Percentiles rank a stretch among this genome's conserved stretches.
Conservation (phyloP, 2,888 invertebrate species). For the Chloroclystis v-ata region DNA sequence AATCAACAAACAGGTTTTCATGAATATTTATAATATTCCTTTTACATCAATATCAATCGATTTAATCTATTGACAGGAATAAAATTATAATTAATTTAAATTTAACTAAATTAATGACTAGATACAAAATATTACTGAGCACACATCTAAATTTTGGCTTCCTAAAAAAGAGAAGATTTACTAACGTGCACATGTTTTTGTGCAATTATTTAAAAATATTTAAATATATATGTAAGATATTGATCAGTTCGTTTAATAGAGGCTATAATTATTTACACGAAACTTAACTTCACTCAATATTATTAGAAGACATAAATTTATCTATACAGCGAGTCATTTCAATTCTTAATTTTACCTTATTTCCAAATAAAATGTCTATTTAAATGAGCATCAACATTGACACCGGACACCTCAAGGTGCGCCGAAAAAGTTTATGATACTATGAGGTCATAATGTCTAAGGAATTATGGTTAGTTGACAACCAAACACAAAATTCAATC, state of each 20-base stretch:
- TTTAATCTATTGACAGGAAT: constrained; percentile 14
- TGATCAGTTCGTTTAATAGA: too few relatives aligned
- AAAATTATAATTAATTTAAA: constrained; percentile 14
- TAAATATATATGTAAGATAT: too few relatives aligned
- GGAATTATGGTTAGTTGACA: constrained; percentile 51
- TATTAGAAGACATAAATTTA: background rate
- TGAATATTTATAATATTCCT: constrained; percentile 10
- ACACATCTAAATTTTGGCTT: background rate
- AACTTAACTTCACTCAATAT: too few relatives aligned
- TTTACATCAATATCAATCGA: constrained; percentile 11
- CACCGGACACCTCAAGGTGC: constrained; percentile 47
- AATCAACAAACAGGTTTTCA: constrained; percentile 4
- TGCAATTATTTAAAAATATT: too few relatives aligned
- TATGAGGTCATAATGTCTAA: constrained; percentile 54
- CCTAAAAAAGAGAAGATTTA: too few relatives aligned
- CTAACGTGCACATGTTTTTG: background rate
- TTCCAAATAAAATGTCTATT: constrained; percentile 32
- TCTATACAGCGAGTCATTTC: constrained; percentile 6
- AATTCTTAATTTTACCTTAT: constrained; percentile 32
- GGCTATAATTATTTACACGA: too few relatives aligned
- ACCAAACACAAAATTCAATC: constrained; percentile 51
- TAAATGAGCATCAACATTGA: constrained; percentile 42
- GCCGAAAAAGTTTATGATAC: constrained; percentile 57
- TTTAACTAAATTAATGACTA: constrained; percentile 12
- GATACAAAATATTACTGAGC: background rate